Evolutionary conservation across 1,140 invertebrate genomes (phyloP).

Genomic region (Temnothorax nylanderi): DNA sequence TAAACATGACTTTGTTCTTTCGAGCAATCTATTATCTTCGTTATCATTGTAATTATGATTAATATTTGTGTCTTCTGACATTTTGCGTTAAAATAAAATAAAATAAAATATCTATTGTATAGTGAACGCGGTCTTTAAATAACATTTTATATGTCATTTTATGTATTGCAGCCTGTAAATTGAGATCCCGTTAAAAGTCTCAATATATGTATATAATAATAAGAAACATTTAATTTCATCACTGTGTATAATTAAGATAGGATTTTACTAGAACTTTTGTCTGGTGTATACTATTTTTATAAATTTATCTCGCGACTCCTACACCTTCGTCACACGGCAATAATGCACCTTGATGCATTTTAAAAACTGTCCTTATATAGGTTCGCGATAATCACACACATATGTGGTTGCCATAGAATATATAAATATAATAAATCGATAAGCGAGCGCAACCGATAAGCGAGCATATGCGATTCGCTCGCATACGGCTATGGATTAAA

Average conservation of each 20-base stretch:
- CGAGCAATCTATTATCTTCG: not conserved
- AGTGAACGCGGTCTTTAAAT: not conserved
- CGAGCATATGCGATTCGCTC: conserved; percentile 1
- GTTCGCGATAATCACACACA: conserved; percentile 27
- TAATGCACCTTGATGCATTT: not conserved
- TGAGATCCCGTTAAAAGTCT: not conserved
- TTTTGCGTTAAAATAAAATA: conserved; percentile 13
- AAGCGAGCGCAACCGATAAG: not conserved
- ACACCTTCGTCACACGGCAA: too few species aligned
- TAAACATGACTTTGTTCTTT: not conserved
- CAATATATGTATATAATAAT: not conserved
- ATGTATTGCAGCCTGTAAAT: not conserved
- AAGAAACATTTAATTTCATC: not conserved
- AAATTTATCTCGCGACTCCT: not conserved
- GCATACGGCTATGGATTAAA: not conserved
- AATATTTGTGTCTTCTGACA: not conserved
- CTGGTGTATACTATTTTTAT: not conserved
- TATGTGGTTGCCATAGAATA: not conserved
- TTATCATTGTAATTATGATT: not conserved
- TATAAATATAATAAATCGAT: conserved; percentile 53
- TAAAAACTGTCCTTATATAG: not conserved
- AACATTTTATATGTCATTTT: not conserved
- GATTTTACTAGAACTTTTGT: not conserved
- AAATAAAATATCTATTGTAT: conserved; percentile 15
- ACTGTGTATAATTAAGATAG: not conserved